Conservation (phyloP, 2,113 vertebrate genomes). For the Peucedramus taeniatus region DNA sequence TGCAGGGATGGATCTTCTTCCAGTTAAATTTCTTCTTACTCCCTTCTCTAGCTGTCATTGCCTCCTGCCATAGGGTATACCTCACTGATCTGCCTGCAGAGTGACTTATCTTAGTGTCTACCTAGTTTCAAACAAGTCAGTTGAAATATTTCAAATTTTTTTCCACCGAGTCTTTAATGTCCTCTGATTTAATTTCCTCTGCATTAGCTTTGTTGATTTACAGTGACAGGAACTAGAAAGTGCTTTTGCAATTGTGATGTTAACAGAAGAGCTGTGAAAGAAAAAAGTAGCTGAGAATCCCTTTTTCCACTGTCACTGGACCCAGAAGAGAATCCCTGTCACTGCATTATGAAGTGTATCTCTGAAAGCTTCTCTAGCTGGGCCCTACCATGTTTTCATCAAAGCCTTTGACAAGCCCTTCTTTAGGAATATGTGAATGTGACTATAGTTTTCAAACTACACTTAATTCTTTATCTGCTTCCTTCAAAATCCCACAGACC, state of each 20-base stretch:
- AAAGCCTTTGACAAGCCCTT: background rate
- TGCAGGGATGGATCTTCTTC: background rate
- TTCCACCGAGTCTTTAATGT: background rate
- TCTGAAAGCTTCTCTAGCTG: background rate
- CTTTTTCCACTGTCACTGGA: background rate
- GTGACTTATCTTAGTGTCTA: background rate
- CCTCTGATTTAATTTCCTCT: background rate
- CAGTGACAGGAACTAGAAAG: background rate
- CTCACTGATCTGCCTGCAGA: background rate
- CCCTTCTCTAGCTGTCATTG: background rate
- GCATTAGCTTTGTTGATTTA: background rate
- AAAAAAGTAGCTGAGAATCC: background rate
- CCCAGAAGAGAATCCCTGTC: background rate
- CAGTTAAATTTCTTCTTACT: background rate
- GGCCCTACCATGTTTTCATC: background rate
- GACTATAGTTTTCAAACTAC: background rate
- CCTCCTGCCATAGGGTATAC: background rate
- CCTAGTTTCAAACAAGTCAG: background rate
- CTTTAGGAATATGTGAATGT: background rate
- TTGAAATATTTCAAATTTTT: background rate
- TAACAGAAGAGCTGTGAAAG: background rate
- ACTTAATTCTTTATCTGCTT: background rate
- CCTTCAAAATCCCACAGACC: background rate
- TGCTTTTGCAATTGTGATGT: background rate
- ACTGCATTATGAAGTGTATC: background rate